Conservation (phyloP, 2,113 vertebrate genomes). For the Dissostichus mawsoni region DNA sequence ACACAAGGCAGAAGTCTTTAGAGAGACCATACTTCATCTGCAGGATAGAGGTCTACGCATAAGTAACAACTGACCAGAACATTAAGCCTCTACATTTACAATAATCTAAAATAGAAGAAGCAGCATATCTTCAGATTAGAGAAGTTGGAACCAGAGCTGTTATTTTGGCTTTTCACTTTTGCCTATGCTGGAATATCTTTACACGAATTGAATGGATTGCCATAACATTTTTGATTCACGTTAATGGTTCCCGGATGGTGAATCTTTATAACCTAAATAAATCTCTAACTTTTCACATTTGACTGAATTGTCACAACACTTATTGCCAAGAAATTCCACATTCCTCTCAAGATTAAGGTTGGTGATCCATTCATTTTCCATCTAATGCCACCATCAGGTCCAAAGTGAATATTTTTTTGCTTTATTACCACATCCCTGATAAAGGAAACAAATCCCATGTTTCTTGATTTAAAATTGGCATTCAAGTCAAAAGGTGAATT, state of each 20-base stretch:
- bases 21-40: background rate
- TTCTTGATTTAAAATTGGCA: background rate
- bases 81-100: background rate
- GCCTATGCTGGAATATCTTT: background rate
- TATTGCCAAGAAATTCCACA: background rate
- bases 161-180: too few relatives aligned
- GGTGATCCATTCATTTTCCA: background rate
- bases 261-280: background rate
- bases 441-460: background rate
- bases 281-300: background rate
- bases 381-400: background rate
- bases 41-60: background rate
- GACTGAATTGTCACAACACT: background rate
- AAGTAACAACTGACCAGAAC: background rate
- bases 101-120: background rate
- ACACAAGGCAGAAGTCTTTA: background rate
- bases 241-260: background rate
- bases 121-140: background rate
- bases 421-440: background rate
- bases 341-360: background rate
- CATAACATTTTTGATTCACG: background rate
- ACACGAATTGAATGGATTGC: background rate
- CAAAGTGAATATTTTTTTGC: background rate
- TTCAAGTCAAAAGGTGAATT: background rate
- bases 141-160: background rate